phyloP scores from a whole-genome alignment of 2,888 invertebrate species.

The Trissonchulus latispiculum region DNA sequence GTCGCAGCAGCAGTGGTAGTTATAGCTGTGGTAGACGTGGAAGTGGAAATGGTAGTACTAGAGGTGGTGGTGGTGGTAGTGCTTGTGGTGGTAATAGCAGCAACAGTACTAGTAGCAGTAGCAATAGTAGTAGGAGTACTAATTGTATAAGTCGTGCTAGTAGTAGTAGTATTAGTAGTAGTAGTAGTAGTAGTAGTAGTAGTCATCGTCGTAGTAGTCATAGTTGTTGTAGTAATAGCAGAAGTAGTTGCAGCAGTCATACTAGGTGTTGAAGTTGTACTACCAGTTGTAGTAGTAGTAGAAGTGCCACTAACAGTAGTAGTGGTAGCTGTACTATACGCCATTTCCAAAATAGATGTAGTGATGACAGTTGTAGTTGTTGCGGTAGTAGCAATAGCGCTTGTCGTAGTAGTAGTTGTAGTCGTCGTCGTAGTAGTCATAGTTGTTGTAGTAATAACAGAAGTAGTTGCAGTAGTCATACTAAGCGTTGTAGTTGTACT shows the following conservation, averaged over 20 bases:
- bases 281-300: not conserved
- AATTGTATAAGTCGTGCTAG: no score
- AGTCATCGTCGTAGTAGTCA: no score
- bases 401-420: not conserved
- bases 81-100: no score
- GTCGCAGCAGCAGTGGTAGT: constrained; percentile 15
- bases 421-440: not conserved
- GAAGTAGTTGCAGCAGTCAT: not conserved
- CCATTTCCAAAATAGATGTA: not conserved
- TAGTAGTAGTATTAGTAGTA: no score
- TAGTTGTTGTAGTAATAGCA: no score
- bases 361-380: not conserved
- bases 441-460: not conserved
- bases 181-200: no score
- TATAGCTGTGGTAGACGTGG: constrained; percentile 16
- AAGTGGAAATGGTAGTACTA: constrained; percentile 15
- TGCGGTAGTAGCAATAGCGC: no score
- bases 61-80: constrained; percentile 16
- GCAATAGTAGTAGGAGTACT: no score
- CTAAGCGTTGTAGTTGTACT: no score
- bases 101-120: constrained; percentile 1
- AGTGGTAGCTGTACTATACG: no score
- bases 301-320: no score
- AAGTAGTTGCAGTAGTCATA: no score
- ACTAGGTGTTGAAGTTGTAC: not conserved